A percentile compares a stretch with the other conserved stretches of the same genome.
Evolutionary conservation across 2,888 invertebrate species (phyloP).

Genomic region (Erpobdella octoculata): DNA sequence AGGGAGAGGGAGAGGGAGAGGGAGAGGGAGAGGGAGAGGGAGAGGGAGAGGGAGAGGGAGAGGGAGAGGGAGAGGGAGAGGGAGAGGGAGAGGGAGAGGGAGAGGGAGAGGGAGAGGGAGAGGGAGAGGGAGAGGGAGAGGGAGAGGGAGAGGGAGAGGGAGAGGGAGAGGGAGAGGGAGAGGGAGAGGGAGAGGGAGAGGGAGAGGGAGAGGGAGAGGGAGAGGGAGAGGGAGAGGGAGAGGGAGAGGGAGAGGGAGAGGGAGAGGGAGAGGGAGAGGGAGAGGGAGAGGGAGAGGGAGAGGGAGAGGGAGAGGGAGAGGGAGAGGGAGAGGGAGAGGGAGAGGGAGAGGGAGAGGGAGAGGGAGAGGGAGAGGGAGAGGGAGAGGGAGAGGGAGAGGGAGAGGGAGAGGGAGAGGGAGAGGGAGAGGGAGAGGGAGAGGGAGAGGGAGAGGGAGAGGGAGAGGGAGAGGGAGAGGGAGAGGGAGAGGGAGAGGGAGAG

Average conservation of each 20-base stretch:
- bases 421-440: too few relatives aligned
- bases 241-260: conserved; percentile 36
- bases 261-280: conserved; percentile 37
- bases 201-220: conserved; percentile 18
- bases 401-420: not conserved
- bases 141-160: not conserved
- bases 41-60: conserved; percentile 8
- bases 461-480: too few relatives aligned
- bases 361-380: not conserved
- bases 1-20: conserved; percentile 3
- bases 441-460: too few relatives aligned
- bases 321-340: not conserved
- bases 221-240: conserved; percentile 37
- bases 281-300: conserved; percentile 30
- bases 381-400: conserved; percentile 6
- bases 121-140: conserved; percentile 9
- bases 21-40: not conserved
- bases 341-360: conserved; percentile 12
- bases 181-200: not conserved
- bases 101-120: conserved; percentile 10
- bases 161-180: not conserved
- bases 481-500: too few relatives aligned
- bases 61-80: not conserved
- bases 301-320: conserved; percentile 18
- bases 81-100: not conserved